Conservation (phyloP, 2,797 vertebrate genomes). For the Gephyroberyx darwinii region DNA sequence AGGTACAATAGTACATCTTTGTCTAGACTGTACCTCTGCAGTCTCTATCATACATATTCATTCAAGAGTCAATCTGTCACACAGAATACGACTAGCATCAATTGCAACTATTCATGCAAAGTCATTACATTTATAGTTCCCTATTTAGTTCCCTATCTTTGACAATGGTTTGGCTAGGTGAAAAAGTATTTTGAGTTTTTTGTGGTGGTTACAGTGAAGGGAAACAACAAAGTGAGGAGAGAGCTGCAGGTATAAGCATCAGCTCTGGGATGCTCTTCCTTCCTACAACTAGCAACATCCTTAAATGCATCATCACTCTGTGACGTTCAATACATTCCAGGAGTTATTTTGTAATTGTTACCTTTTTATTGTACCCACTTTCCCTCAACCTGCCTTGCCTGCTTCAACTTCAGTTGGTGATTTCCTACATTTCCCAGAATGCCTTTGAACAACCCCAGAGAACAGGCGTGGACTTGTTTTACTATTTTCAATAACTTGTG, state of each 20-base stretch:
- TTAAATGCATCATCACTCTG: no score
- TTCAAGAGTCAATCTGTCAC: slow-evolving; percentile 29
- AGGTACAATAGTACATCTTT: slow-evolving; percentile 15
- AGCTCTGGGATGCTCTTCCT: not conserved
- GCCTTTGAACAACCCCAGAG: no score
- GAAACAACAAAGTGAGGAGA: not conserved
- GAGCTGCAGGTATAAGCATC: not conserved
- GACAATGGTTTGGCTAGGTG: no score
- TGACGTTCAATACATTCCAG: no score
- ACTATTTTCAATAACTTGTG: no score
- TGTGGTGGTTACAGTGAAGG: not conserved
- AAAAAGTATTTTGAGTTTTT: no score
- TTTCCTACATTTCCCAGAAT: no score
- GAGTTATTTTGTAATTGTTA: no score
- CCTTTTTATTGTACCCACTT: no score
- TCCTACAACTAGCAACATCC: not conserved
- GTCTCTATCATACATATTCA: slow-evolving; percentile 27
- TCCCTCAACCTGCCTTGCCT: no score
- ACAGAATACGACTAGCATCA: slow-evolving; percentile 5
- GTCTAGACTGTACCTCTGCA: not conserved
- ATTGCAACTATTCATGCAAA: slow-evolving; percentile 3
- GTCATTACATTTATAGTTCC: not conserved
- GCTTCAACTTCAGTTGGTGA: no score
- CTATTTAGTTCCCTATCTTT: not conserved
- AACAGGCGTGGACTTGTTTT: no score